Evolutionary conservation across 2,797 vertebrate genomes (phyloP), one percentile per base, ranked within the genome.

Genomic region (Sternarchorhynchus goeldii): DNA sequence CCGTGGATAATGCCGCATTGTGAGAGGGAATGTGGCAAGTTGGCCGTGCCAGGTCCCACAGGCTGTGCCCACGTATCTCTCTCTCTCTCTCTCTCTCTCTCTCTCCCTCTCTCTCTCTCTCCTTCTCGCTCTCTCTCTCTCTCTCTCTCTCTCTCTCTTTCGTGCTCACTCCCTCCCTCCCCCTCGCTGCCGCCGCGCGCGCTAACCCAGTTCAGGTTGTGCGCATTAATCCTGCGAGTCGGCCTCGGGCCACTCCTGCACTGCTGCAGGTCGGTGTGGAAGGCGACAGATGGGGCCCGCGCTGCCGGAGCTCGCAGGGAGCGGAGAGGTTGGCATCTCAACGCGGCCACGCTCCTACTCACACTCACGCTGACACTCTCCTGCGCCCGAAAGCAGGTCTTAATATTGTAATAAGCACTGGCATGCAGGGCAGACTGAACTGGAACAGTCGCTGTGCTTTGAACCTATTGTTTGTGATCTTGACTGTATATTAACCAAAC

Each of bases 321-420:
- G 89, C 84, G 81, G 90, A 91, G 91, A 93, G 92, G 91, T 92
- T 92, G 91, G 91, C 89, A 91, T 91, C 91, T 89, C 86, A 87
- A 91, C 89, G 90, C 88, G 91, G 81, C 79, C 78, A 79, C 56
- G 63, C 81, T 82, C 77, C 58, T 78, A 65, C 71, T 87, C 82
- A 78, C 82, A 69, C 77, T 60, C 72, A 67, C 80, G 64, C 67
- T 73, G 81, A 76, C 68, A 72, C 71, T 82, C 68, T 77, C 68
- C 77, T 60, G 64, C 63, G 68, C 77, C 74, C 17, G 20, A 34
- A 59, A 80, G 58, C 58, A 80, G 78, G 55, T 76, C 79, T 76
- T 80, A 65, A 80, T 76, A 80, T 72, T 80, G 53, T 63, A 80
- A 76, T 59, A 71, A 64, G 67, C 67, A 21, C 67, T 78, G 68